These are phyloP conservation scores for Prorops nasuta DNA, from an alignment of 1,140 invertebrate genomes.

Conservation along the genomic window DNA sequence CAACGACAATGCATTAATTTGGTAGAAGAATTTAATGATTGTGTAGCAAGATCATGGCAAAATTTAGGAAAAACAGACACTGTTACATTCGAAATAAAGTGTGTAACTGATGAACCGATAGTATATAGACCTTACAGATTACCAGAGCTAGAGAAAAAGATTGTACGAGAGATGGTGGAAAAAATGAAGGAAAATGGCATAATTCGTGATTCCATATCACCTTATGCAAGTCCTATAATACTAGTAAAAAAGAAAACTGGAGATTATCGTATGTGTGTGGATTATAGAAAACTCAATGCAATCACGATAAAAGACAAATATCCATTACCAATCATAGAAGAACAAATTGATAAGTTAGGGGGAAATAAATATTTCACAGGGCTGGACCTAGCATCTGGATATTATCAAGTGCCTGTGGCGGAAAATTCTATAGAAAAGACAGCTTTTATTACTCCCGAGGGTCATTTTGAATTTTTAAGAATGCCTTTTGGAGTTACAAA, in stretches of 20 bases:
- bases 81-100: not conserved
- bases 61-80: conserved; percentile 2
- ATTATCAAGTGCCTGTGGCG: conserved; percentile 4
- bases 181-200: not conserved
- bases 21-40: not conserved
- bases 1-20: too few relatives aligned
- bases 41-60: not conserved
- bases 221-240: not conserved
- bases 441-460: not conserved
- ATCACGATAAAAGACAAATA: conserved; percentile 2
- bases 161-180: not conserved
- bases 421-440: not conserved
- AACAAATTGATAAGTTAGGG: not conserved
- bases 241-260: not conserved
- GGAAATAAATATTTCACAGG: conserved; percentile 1
- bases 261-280: not conserved
- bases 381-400: not conserved
- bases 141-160: not conserved
- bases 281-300: not conserved
- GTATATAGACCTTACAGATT: not conserved
- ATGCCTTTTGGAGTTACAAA: not conserved
- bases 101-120: not conserved
- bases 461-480: not conserved
- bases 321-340: not conserved
- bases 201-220: too few relatives aligned